Percentiles rank a stretch among this genome's conserved stretches.
phyloP scores from a whole-genome alignment of 2,888 invertebrate species.

The Folsomia manolachei region DNA sequence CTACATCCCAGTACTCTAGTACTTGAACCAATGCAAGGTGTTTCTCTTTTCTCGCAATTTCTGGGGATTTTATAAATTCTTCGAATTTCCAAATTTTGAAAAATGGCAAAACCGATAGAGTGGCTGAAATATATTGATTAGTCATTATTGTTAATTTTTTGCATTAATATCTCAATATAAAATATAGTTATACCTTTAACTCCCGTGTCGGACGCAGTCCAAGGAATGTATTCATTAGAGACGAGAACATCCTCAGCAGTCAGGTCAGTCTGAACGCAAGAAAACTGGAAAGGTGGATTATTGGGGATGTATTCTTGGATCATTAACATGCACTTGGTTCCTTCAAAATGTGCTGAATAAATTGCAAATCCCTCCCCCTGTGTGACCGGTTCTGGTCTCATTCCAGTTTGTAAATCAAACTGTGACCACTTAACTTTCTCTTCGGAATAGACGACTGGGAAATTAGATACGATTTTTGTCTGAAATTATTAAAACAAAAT shows the following conservation, averaged over 20 bases:
- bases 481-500: conserved; percentile 24
- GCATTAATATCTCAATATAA: neutral
- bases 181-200: conserved; percentile 37
- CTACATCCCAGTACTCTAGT: conserved; percentile 45
- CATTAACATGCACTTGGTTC: conserved; percentile 31
- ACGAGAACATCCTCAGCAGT: conserved; percentile 44
- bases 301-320: conserved; percentile 40
- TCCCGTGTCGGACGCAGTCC: conserved; percentile 42
- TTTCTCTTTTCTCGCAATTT: conserved; percentile 39
- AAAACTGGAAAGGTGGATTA: conserved; percentile 40
- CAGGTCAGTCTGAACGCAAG: conserved; percentile 42
- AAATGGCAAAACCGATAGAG: conserved; percentile 45
- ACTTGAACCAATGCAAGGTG: conserved; percentile 48
- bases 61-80: conserved; percentile 36
- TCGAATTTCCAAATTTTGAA: conserved; percentile 40
- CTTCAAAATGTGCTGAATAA: conserved; percentile 44
- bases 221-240: conserved; percentile 42
- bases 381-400: conserved; percentile 25
- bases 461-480: conserved; percentile 37
- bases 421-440: conserved; percentile 24
- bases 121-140: conserved; percentile 31
- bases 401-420: conserved; percentile 28
- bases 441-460: neutral
- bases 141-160: too few species aligned
- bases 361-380: conserved; percentile 45